Evolutionary conservation across 2,113 vertebrate genomes (phyloP), one percentile per base, ranked within the genome.

Genomic region (Myrmecophaga tridactyla): DNA sequence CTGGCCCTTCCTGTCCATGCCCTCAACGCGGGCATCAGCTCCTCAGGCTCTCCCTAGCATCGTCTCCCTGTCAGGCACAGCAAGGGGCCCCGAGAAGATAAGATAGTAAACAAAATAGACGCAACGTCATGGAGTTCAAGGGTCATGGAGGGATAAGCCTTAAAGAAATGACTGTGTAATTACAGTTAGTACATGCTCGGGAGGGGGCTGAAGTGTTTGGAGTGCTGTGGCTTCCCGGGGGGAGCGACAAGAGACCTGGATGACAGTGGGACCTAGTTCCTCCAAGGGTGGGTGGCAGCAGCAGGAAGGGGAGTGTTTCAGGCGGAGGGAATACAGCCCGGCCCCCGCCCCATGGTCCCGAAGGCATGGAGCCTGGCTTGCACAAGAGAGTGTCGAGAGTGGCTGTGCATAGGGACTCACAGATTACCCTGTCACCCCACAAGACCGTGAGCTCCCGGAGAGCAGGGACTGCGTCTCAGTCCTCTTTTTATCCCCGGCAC

Each of bases 151-250:
- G 60, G 86, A 56, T 4, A 27, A 67, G 60, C 63, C 23, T 41
- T 63, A 39, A 2, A 5, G 25, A 41, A 70, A 60, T 17, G 7
- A 14, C 78, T 48, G 0, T 6, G 11, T 14, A 6, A 0, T 7
- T 4, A 7, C 39, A 10, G 51, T 29, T 56, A 36, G 3, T 23
- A 2, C 4, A 36, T n/a, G 53, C 46, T 86, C 12, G 29, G 20
- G 11, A 31, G 29, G 53, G 41, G 62, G 18, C n/a, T n/a, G n/a
- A n/a, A n/a, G n/a, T 21, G 27, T 41, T 53, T 1, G 6, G 23
- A 43, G 25, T 23, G 6, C 69, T 25, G 1, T 21, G 10, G 21
- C 27, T 43, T 46, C 34, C 76, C 53, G 8, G 39, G 78, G 78
- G 18, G 20, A 1, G 67, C 1, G 7, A 23, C 25, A 3, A n/a